A percentile compares a stretch with the other conserved stretches of the same genome.
Conservation (phyloP, 2,113 vertebrate species). For the Osmerus eperlanus region DNA sequence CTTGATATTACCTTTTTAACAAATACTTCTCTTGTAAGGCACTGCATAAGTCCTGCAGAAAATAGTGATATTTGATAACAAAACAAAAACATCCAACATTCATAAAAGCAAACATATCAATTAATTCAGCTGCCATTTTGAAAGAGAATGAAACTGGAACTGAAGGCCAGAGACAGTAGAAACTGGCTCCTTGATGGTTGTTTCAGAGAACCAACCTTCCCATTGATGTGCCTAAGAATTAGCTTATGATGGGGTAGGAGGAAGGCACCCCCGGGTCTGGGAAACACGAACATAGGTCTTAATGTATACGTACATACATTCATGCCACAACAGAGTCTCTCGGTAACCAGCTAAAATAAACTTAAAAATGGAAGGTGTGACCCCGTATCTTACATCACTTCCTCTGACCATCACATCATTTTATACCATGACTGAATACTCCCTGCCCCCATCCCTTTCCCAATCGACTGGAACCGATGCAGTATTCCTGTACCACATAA, state of each 20-base stretch:
- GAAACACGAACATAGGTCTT: no score
- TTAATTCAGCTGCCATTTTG: conserved; percentile 10
- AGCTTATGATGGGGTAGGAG: not conserved
- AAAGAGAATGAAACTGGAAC: not conserved
- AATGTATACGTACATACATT: no score
- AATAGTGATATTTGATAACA: not conserved
- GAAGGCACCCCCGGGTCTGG: no score
- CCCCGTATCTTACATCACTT: no score
- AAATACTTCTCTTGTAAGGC: conserved; percentile 34
- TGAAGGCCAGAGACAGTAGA: not conserved
- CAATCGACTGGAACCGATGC: not conserved
- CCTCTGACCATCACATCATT: no score
- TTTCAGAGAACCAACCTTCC: not conserved
- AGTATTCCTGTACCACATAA: not conserved
- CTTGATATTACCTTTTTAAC: conserved; percentile 21
- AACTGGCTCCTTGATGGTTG: not conserved
- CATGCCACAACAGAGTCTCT: no score
- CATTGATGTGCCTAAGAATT: no score
- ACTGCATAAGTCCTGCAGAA: conserved; percentile 44
- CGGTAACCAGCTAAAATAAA: no score
- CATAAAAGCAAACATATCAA: not conserved
- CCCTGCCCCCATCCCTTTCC: conserved; percentile 22
- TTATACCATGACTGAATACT: not conserved
- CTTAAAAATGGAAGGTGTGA: no score
- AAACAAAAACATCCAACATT: conserved; percentile 2